Evolutionary conservation across 2,113 vertebrate species (phyloP).

Genomic region (Myiagra hebetior): DNA sequence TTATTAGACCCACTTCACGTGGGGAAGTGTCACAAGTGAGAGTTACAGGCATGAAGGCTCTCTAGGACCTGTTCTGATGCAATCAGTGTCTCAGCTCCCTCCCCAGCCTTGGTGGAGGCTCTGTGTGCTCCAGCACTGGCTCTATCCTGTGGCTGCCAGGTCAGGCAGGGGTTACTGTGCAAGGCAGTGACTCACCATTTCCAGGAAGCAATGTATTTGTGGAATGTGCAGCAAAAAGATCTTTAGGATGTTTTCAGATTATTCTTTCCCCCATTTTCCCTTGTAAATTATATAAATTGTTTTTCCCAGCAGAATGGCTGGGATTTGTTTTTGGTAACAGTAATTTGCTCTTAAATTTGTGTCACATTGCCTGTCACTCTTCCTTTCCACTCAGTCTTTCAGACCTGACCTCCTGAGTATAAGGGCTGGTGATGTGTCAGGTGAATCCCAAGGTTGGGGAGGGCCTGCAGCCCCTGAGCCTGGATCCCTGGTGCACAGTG

Average conservation of each 20-base stretch:
- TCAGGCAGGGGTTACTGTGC: background rate
- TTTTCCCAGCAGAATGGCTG: background rate
- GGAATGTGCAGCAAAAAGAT: background rate
- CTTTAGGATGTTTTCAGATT: background rate
- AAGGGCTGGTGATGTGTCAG: background rate
- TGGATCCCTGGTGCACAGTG: background rate
- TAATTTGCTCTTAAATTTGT: background rate
- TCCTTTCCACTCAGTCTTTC: background rate
- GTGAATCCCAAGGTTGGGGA: background rate
- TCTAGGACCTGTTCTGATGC: background rate
- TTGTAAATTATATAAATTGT: background rate
- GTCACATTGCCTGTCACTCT: background rate
- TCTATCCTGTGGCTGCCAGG: background rate
- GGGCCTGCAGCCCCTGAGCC: background rate
- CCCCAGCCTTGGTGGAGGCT: background rate
- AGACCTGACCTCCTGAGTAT: background rate
- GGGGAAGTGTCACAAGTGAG: background rate
- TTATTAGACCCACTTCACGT: background rate
- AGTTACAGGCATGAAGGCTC: background rate
- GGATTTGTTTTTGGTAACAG: too few relatives aligned
- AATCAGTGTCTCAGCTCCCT: background rate
- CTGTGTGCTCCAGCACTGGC: background rate
- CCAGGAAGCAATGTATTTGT: background rate
- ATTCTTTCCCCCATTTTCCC: rapidly evolving
- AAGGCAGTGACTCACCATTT: background rate